Percentiles rank a stretch among this genome's conserved stretches.
phyloP scores from a whole-genome alignment of 2,888 invertebrate species.

The Stenodema calcarata region DNA sequence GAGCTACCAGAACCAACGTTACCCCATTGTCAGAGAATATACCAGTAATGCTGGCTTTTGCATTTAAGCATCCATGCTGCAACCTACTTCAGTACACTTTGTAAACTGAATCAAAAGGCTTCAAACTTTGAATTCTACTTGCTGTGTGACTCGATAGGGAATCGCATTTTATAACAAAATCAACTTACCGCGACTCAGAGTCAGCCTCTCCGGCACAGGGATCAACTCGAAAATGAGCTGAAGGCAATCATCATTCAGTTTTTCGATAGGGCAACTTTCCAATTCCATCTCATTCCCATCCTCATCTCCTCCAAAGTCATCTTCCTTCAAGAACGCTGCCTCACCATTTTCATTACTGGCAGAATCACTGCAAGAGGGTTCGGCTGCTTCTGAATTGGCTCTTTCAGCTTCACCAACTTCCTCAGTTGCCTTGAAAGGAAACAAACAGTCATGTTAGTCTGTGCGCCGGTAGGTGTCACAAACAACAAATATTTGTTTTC shows the following conservation, averaged over 20 bases:
- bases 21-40: no score
- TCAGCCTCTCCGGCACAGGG: slow-evolving; percentile 35
- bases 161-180: background rate
- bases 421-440: background rate
- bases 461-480: no score
- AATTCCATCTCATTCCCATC: background rate
- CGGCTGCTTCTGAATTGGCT: background rate
- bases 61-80: no score
- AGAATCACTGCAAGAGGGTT: background rate
- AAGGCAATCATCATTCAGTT: slow-evolving; percentile 52
- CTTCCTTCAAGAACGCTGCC: background rate
- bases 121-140: background rate
- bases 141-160: background rate
- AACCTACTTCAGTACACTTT: no score
- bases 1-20: no score
- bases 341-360: background rate
- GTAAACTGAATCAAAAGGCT: background rate
- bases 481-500: no score
- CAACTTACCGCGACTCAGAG: slow-evolving; percentile 41
- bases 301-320: background rate
- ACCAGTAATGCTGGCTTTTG: no score
- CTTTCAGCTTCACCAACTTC: background rate
- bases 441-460: background rate
- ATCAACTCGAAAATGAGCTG: slow-evolving; percentile 46
- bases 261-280: slow-evolving; percentile 36